Percentiles rank a stretch among this genome's conserved stretches.
Conservation (phyloP, 2,113 vertebrate species). For the Nyctereutes procyonoides region DNA sequence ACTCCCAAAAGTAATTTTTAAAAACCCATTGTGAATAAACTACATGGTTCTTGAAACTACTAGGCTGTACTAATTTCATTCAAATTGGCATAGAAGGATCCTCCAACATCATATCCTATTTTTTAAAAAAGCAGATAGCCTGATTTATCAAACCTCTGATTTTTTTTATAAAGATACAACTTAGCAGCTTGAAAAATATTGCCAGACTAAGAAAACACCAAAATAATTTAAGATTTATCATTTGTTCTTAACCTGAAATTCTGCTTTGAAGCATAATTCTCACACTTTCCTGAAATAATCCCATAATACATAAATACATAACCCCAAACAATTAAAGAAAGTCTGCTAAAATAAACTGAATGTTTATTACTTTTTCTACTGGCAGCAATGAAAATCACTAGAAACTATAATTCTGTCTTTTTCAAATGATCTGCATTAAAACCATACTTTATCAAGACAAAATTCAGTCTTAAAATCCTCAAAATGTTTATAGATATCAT, state of each 20-base stretch:
- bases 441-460: conserved; percentile 77
- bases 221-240: conserved; percentile 7
- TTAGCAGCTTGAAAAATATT: conserved; percentile 14
- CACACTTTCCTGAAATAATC: conserved; percentile 62
- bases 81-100: not conserved
- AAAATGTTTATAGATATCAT: conserved; percentile 77
- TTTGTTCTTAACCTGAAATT: conserved; percentile 54
- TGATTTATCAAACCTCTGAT: not conserved
- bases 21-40: not conserved
- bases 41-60: not conserved
- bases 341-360: conserved; percentile 87
- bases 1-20: not conserved
- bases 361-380: conserved; percentile 86
- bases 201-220: conserved; percentile 5
- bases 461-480: conserved; percentile 79
- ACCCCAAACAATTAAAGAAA: conserved; percentile 77
- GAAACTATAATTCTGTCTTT: conserved; percentile 80
- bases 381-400: conserved; percentile 81
- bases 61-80: not conserved
- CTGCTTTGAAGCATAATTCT: not conserved
- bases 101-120: not conserved
- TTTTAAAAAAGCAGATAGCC: not conserved
- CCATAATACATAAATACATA: conserved; percentile 63
- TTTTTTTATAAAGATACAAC: conserved; percentile 5
- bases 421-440: conserved; percentile 80